phyloP scores from a whole-genome alignment of 2,888 invertebrate species.

The Drosophila pseudotalamancana region DNA sequence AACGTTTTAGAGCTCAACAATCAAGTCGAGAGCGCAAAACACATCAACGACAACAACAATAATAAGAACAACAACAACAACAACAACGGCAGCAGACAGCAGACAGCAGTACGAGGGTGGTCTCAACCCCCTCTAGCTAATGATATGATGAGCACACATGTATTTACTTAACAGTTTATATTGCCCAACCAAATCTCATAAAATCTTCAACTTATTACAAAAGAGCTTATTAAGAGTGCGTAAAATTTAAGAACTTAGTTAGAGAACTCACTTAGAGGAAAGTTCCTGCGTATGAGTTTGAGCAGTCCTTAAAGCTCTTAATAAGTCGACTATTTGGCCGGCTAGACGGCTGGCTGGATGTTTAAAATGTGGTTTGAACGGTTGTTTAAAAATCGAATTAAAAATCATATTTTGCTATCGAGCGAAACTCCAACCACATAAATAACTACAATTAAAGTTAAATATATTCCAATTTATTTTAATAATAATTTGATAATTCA shows the following conservation, averaged over 20 bases:
- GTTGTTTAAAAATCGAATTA: no score
- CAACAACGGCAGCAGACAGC: neutral
- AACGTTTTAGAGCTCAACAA: slow-evolving; percentile 51
- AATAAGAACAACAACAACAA: slow-evolving; percentile 14
- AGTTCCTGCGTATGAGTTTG: no score
- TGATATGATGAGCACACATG: slow-evolving; percentile 1
- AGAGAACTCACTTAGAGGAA: no score
- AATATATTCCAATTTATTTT: no score
- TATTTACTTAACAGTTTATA: slow-evolving; percentile 10
- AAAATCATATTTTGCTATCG: no score
- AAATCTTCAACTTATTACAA: neutral
- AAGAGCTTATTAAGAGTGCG: neutral
- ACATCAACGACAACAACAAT: neutral
- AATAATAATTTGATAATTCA: no score
- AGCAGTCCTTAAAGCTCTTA: no score
- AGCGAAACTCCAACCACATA: no score
- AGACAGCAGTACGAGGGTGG: neutral
- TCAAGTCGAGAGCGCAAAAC: slow-evolving; percentile 40
- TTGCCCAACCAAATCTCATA: neutral
- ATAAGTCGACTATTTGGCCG: no score
- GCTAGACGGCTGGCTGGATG: no score
- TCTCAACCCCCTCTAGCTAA: neutral
- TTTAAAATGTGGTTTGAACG: no score
- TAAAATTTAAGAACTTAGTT: neutral
- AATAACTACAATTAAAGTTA: no score